Percentiles rank a stretch among this genome's conserved stretches.
Conservation (phyloP, 2,888 invertebrate species). For the Phortica magna region DNA sequence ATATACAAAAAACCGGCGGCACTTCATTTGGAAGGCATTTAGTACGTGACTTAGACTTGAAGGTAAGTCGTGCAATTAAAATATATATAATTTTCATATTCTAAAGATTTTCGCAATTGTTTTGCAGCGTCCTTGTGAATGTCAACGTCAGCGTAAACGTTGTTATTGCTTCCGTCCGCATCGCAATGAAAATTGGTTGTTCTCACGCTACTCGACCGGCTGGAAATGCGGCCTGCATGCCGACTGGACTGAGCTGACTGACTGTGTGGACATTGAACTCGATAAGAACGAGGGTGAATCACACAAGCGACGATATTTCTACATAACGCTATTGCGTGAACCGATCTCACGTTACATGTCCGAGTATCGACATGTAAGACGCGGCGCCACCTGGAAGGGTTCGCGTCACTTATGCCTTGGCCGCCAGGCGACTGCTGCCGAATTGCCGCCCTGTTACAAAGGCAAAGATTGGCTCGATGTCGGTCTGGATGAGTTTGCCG, state of each 20-base stretch:
- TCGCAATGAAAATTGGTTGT: slow-evolving; percentile 97
- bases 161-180: slow-evolving; percentile 95
- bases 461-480: slow-evolving; percentile 92
- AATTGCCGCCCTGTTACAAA: slow-evolving; percentile 90
- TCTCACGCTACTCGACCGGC: slow-evolving; percentile 97
- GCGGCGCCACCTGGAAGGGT: slow-evolving; percentile 98
- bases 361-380: slow-evolving; percentile 97
- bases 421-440: slow-evolving; percentile 86
- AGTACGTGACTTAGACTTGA: slow-evolving; percentile 93
- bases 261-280: slow-evolving; percentile 93
- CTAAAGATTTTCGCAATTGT: background rate
- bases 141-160: slow-evolving; percentile 91
- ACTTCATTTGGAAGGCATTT: slow-evolving; percentile 98
- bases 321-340: slow-evolving; percentile 95
- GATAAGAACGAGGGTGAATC: slow-evolving; percentile 93
- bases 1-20: slow-evolving; percentile 99
- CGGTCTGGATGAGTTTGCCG: slow-evolving; percentile 92
- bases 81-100: background rate
- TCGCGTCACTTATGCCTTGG: slow-evolving; percentile 87
- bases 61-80: slow-evolving; percentile 76
- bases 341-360: slow-evolving; percentile 96
- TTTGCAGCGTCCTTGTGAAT: slow-evolving; percentile 91
- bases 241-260: slow-evolving; percentile 97
- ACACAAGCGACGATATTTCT: slow-evolving; percentile 93
- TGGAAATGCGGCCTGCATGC: slow-evolving; percentile 99